Conservation (phyloP, 2,113 vertebrate species). For the Ahaetulla prasina region DNA sequence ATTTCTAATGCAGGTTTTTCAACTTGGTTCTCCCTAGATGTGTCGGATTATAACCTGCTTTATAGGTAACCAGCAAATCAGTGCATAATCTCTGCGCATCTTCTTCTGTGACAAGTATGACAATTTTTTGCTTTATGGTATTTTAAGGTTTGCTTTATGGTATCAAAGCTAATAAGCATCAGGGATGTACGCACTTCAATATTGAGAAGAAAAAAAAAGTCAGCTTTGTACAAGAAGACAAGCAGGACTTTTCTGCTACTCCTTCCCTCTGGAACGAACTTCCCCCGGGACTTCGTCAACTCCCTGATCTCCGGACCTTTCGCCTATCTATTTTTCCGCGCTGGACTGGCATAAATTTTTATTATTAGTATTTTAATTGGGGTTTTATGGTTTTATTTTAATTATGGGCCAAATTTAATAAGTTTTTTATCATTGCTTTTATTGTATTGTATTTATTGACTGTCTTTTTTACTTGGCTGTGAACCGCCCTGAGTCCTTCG, state of each 20-base stretch:
- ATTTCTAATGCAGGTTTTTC: background rate
- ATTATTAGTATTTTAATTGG: too few species aligned
- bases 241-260: background rate
- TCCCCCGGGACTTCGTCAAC: too few species aligned
- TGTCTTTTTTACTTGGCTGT: too few species aligned
- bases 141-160: background rate
- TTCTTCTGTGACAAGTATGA: background rate
- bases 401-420: too few species aligned
- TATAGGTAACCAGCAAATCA: background rate
- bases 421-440: too few species aligned
- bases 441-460: too few species aligned
- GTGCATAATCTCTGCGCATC: background rate
- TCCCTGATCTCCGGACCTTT: too few species aligned
- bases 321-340: too few species aligned
- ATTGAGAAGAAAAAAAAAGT: background rate
- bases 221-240: background rate
- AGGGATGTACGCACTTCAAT: background rate
- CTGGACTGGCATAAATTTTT: too few species aligned
- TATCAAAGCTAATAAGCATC: background rate
- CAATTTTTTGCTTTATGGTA: background rate
- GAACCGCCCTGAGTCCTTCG: too few species aligned
- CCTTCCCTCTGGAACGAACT: too few species aligned
- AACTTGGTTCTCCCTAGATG: background rate
- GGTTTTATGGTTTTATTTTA: too few species aligned
- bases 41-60: background rate